Conservation (phyloP, 2,888 invertebrate species). For the Heliconius sara region DNA sequence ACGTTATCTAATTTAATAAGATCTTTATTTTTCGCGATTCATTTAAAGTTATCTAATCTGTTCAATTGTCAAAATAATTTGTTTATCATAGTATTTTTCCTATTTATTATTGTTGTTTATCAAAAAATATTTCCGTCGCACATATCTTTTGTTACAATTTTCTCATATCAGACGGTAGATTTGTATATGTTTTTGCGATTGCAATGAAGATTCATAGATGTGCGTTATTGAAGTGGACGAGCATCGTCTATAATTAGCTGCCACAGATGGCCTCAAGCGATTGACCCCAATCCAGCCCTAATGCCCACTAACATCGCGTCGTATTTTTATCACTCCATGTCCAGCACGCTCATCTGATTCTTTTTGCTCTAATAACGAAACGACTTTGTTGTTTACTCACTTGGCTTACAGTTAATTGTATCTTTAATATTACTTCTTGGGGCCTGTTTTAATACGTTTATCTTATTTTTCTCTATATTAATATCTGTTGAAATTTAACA, state of each 20-base stretch:
- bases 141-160: conserved; percentile 7
- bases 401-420: conserved; percentile 42
- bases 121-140: background rate
- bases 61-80: conserved; percentile 1
- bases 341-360: conserved; percentile 58
- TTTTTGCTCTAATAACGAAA: conserved; percentile 45
- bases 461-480: background rate
- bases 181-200: conserved; percentile 54
- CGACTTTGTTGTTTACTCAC: conserved; percentile 43
- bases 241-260: conserved; percentile 78
- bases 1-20: background rate
- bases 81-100: conserved; percentile 18
- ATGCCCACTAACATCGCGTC: conserved; percentile 68
- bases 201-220: conserved; percentile 69
- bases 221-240: conserved; percentile 70
- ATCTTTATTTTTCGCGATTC: too few species aligned
- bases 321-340: conserved; percentile 76
- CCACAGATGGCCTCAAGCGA: conserved; percentile 81
- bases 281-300: conserved; percentile 81
- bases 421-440: conserved; percentile 18
- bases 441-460: background rate
- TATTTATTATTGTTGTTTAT: conserved; percentile 10
- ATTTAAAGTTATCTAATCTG: background rate
- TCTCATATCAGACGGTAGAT: conserved; percentile 11
- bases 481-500: background rate